These are phyloP conservation scores for Kryptolebias marmoratus DNA, from an alignment of 2,113 vertebrate species.

Conservation along the genomic window DNA sequence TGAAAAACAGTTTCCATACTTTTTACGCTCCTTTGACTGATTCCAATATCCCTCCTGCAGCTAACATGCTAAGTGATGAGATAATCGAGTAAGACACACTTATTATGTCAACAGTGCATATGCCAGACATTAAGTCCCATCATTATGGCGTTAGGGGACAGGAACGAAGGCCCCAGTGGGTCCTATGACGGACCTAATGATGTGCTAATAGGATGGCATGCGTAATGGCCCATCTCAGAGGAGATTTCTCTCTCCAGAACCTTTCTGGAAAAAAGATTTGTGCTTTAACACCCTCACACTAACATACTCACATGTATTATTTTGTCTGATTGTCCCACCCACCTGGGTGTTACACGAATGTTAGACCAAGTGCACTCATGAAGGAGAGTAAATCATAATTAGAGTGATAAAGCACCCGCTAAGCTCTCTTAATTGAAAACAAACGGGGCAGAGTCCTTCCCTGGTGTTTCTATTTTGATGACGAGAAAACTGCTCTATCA, in stretches of 20 bases:
- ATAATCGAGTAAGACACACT: constrained; percentile 47
- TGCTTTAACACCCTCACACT: not conserved
- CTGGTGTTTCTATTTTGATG: constrained; percentile 16
- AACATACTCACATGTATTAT: constrained; percentile 13
- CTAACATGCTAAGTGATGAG: constrained; percentile 39
- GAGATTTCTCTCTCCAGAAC: constrained; percentile 37
- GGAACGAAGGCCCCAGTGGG: constrained; percentile 31
- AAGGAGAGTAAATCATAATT: constrained; percentile 56
- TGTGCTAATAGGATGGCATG: constrained; percentile 60
- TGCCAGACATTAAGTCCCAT: constrained; percentile 58
- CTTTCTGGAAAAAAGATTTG: constrained; percentile 5
- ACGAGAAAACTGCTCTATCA: constrained; percentile 15
- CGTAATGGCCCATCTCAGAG: constrained; percentile 56
- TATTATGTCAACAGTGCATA: constrained; percentile 60
- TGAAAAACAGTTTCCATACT: constrained; percentile 13
- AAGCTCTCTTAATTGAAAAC: constrained; percentile 52
- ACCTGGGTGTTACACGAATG: constrained; percentile 24
- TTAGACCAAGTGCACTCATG: constrained; percentile 1
- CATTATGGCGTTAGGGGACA: constrained; percentile 49
- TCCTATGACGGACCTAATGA: constrained; percentile 51
- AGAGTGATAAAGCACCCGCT: constrained; percentile 48
- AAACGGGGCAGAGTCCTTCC: constrained; percentile 38
- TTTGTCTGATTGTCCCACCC: constrained; percentile 14
- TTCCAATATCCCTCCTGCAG: constrained; percentile 19
- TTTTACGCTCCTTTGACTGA: not conserved